Evolutionary conservation across 2,888 invertebrate genomes (phyloP), one percentile per base, ranked within the genome.

Genomic region (Ceriagrion tenellum): DNA sequence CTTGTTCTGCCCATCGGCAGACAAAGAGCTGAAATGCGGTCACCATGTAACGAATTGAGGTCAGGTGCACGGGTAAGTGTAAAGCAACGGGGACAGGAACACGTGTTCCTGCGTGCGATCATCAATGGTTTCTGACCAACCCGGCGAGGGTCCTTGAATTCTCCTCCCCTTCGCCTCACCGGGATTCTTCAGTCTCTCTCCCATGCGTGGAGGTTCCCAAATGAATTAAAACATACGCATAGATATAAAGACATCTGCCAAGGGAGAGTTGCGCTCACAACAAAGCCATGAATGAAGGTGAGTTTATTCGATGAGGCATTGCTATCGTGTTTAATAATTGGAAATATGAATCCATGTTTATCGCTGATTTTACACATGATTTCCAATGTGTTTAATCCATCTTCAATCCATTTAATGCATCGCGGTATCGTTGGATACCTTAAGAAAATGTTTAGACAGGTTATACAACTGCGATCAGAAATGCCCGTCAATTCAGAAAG

Each of bases 1-100:
- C 30, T 81, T 13, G n/a, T 30, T 81, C 35, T 81, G 81, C 81
- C 81, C 30, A 35, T 81, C 81, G 81, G 81, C 81, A 81, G 81
- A 81, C 81, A 81, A 81, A 81, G 81, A 81, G 35, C 81, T 81
- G 35, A 81, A 81, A 81, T 81, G 81, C 81, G 81, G 81, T 81
- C 81, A 81, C 81, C 81, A 81, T 81, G 81, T 18, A 81, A 35
- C 81, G 35, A 35, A 81, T 81, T 81, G 81, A 81, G 81, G 81
- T 81, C 81, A 81, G 81, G 30, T 81, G 81, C 81, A 81, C 81
- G 35, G 81, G 81, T n/a, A 69, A n/a, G 26, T 35, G 35, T 81
- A 35, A 81, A 35, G 69, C 23, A n/a, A 35, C 12, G 81, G 35
- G 16, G 81, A 35, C 16, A n/a, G 81, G 81, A 35, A 13, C 81